Percentiles rank a stretch among this genome's conserved stretches.
These are phyloP conservation scores for Euthynnus affinis DNA, from an alignment of 2,797 vertebrate species.

Conservation along the genomic window DNA sequence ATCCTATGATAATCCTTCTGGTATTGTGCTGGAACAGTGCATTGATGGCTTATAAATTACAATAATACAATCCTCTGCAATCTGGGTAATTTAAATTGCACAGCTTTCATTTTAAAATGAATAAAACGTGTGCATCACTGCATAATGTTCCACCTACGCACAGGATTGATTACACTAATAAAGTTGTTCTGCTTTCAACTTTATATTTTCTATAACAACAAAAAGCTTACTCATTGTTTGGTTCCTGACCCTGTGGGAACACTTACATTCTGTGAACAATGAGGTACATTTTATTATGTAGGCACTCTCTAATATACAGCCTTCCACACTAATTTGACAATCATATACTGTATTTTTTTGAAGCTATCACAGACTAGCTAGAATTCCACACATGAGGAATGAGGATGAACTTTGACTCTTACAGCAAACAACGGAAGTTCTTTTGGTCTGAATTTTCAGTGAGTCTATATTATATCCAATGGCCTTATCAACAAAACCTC, in stretches of 20 bases:
- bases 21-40: constrained; percentile 1
- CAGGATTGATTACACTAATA: constrained; percentile 4
- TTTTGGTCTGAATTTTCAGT: constrained; percentile 36
- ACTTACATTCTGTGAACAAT: constrained; percentile 26
- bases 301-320: not conserved
- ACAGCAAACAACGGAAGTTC: constrained; percentile 30
- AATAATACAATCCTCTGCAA: constrained; percentile 10
- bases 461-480: constrained; percentile 31
- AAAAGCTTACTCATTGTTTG: not conserved
- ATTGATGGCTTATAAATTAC: constrained; percentile 7
- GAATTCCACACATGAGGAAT: constrained; percentile 9
- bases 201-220: not conserved
- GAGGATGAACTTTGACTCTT: constrained; percentile 21
- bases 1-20: constrained; percentile 17
- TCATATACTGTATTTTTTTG: constrained; percentile 10
- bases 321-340: not conserved
- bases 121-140: not conserved
- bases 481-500: constrained; percentile 53
- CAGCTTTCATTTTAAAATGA: constrained; percentile 16
- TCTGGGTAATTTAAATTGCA: constrained; percentile 22
- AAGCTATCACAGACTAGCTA: not conserved
- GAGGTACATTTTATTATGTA: constrained; percentile 9
- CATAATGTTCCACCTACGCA: constrained; percentile 21
- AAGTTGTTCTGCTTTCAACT: constrained; percentile 17
- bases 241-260: not conserved